Percentiles rank a stretch among this genome's conserved stretches.
Conservation (phyloP, 2,888 invertebrate species). For the Monoplex corrugatus region DNA sequence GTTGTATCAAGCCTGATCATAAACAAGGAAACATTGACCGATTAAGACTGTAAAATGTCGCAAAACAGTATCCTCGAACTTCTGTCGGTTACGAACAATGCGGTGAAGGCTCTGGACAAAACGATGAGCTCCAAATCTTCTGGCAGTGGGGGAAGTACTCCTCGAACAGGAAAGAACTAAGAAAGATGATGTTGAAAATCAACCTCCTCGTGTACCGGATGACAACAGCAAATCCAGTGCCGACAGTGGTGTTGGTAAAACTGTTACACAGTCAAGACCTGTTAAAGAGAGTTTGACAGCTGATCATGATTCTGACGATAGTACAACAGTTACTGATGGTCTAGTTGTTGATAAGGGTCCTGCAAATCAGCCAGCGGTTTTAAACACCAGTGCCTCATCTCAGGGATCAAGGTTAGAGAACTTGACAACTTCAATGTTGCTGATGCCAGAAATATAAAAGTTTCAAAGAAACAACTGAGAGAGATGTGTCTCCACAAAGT, state of each 20-base stretch:
- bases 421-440: slow-evolving; percentile 69
- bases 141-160: slow-evolving; percentile 44
- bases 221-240: slow-evolving; percentile 53
- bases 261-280: slow-evolving; percentile 54
- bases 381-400: slow-evolving; percentile 60
- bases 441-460: slow-evolving; percentile 70
- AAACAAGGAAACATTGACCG: not conserved
- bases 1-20: no score
- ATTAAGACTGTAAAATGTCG: slow-evolving; percentile 44
- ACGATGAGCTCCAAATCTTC: slow-evolving; percentile 52
- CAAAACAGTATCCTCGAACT: slow-evolving; percentile 67
- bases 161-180: not conserved
- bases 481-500: slow-evolving; percentile 70
- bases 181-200: slow-evolving; percentile 19
- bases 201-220: not conserved
- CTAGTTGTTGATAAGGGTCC: slow-evolving; percentile 62
- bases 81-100: slow-evolving; percentile 72
- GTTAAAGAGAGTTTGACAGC: slow-evolving; percentile 18
- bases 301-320: slow-evolving; percentile 62
- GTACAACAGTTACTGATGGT: slow-evolving; percentile 72
- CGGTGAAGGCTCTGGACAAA: slow-evolving; percentile 71
- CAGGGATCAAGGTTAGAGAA: slow-evolving; percentile 63
- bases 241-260: slow-evolving; percentile 65
- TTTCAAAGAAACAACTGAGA: slow-evolving; percentile 69
- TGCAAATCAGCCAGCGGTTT: slow-evolving; percentile 52